phyloP scores from a whole-genome alignment of 2,797 vertebrate species.

The Phataginus tricuspis region DNA sequence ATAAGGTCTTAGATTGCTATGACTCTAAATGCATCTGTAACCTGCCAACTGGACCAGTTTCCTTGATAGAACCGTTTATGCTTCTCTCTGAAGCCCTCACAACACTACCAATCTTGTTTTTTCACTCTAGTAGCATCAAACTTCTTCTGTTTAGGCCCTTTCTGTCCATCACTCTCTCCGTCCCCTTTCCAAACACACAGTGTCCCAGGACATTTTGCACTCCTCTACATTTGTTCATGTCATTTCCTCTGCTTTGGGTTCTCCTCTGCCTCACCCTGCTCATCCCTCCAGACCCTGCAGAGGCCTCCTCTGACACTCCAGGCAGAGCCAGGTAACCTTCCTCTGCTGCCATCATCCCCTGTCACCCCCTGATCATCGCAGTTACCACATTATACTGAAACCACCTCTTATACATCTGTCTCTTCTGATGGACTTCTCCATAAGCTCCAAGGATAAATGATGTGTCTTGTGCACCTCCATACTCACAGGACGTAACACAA shows the following conservation, averaged over 20 bases:
- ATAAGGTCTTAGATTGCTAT: neutral
- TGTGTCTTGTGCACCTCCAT: neutral
- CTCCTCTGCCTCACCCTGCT: neutral
- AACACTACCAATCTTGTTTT: neutral
- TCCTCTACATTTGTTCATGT: neutral
- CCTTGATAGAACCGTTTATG: neutral
- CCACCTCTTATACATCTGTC: neutral
- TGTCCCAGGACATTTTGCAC: neutral
- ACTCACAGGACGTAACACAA: slow-evolving; percentile 37
- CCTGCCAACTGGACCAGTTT: neutral
- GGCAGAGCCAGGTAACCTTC: neutral
- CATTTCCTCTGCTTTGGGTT: neutral
- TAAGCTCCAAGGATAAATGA: slow-evolving; percentile 60
- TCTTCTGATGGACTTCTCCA: slow-evolving; percentile 20
- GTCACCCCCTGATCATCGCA: neutral
- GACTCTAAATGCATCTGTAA: neutral
- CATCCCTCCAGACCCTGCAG: neutral
- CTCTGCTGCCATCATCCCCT: neutral
- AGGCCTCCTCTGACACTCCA: neutral
- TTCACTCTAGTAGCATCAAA: neutral
- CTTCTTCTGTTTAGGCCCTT: neutral
- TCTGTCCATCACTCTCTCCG: too few relatives aligned
- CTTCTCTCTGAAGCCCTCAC: neutral
- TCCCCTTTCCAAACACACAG: neutral
- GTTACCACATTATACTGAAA: neutral